Evolutionary conservation across 2,113 vertebrate species (phyloP), one percentile per base, ranked within the genome.

Genomic region (Neoarius graeffei): DNA sequence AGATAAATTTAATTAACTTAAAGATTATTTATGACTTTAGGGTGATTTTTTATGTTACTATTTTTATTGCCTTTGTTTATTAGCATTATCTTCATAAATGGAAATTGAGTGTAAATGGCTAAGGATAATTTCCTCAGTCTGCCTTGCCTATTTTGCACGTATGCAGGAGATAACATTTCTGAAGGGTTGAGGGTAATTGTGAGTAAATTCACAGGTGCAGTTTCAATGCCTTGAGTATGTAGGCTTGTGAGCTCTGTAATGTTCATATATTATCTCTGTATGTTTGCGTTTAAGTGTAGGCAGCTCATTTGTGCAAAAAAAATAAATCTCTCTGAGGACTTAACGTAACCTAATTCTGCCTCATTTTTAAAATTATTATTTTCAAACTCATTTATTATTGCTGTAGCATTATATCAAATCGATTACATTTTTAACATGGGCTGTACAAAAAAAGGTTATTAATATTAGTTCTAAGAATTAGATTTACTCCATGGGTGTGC

Each of bases 381-480:
- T 79, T 56, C 5, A 79, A 79, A 73, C 7, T 20, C 20, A 42
- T 73, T 71, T 19, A 71, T 71, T 77, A 77, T n/a, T 54, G 74
- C 23, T 13, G 48, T 56, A 54, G 2, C 50, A 79, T 79, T 50
- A 56, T 7, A 79, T 27, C 50, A n/a, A 54, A 79, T 56, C 3
- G n/a, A 81, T 57, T 57, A 57, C 1, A 57, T 30, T 57, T 77
- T 57, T 10, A 30, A 59, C 54, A 56, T 15, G 10, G 11, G 23
- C 20, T 56, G 50, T 17, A 56, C 7, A 15, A 81, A 81, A 81
- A 20, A 1, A 35, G 54, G n/a, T 59, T 81, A 20, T 81, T 81
- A 35, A 81, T 57, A 83, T 25, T 67, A 54, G 42, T 66, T 66
- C n/a, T 66, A 67, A 83, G 23, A 67, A 66, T 54, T 66, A 27